Evolutionary conservation across 1,140 invertebrate genomes (phyloP), one percentile per base, ranked within the genome.

Genomic region (Probaryconus sp.): DNA sequence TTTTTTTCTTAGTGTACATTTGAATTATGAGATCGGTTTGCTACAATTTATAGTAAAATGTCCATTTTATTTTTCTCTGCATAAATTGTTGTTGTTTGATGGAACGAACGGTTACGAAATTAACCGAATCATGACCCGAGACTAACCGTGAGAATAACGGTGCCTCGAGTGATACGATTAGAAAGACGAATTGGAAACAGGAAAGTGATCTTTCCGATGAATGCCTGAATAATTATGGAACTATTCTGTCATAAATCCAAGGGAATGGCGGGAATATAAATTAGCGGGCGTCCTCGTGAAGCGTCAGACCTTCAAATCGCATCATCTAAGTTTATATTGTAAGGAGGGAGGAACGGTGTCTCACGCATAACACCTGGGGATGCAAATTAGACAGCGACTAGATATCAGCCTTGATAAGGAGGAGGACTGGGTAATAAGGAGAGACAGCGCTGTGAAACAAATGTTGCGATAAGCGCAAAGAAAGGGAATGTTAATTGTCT

Each of bases 261-360:
- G 58, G 42, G 53, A 65, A 61, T 73, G 76, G 42, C 63, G 68
- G 51, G 80, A 78, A 82, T 82, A 82, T 77, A 79, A 80, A 82
- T 82, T 77, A 81, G 63, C 51, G 45, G n/a, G 33, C 47, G 42
- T 48, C 68, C 51, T 30, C 31, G 33, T 43, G 40, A 58, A 51
- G 68, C 58, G 30, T 55, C 71, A 58, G 67, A 58, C 28, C 73
- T 74, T 74, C 43, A 56, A 73, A 71, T 78, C 60, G 67, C 45
- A 58, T 74, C 67, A 74, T 68, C 63, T 60, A 71, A 77, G 65
- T 74, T 77, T 77, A 64, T 65, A 60, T 55, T 65, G 37, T 33
- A 13, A 33, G 30, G 31, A 50, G 64, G 58, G 60, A 65, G 48
- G 30, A 47, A 30, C 28, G 48, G 24, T 48, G 42, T 51, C 63